Conservation (phyloP, 2,797 vertebrate genomes). For the Pseudomugil tenellus region DNA sequence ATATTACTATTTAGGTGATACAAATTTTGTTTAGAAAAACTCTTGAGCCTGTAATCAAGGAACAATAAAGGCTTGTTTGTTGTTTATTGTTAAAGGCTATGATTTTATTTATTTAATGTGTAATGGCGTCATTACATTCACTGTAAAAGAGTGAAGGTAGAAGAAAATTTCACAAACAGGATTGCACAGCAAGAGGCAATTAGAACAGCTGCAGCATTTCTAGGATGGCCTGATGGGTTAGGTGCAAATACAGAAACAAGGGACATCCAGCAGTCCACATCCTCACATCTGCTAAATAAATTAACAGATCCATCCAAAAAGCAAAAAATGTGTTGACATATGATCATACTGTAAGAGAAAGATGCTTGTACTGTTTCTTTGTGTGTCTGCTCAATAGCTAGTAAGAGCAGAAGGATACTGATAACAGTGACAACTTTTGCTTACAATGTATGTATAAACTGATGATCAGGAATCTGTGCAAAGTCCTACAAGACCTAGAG, state of each 20-base stretch:
- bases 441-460: background rate
- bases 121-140: constrained; percentile 30
- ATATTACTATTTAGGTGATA: too few species aligned
- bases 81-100: background rate
- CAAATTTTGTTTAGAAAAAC: too few species aligned
- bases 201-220: constrained; percentile 70
- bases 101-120: constrained; percentile 7
- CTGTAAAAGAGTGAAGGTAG: constrained; percentile 44
- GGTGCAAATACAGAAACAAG: constrained; percentile 62
- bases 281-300: constrained; percentile 72
- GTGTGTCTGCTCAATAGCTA: constrained; percentile 10
- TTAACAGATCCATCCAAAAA: constrained; percentile 57
- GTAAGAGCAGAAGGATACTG: constrained; percentile 26
- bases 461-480: constrained; percentile 36
- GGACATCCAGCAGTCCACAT: constrained; percentile 56
- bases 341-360: constrained; percentile 39
- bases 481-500: constrained; percentile 27
- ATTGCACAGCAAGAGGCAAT: constrained; percentile 64
- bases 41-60: too few species aligned
- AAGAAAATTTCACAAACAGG: constrained; percentile 59
- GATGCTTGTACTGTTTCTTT: constrained; percentile 13
- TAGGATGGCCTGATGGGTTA: constrained; percentile 66
- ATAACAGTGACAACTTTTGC: constrained; percentile 25
- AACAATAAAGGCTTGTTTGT: too few species aligned
- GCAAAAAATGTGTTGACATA: constrained; percentile 57